phyloP scores from a whole-genome alignment of 2,797 vertebrate species.

The Emys orbicularis region DNA sequence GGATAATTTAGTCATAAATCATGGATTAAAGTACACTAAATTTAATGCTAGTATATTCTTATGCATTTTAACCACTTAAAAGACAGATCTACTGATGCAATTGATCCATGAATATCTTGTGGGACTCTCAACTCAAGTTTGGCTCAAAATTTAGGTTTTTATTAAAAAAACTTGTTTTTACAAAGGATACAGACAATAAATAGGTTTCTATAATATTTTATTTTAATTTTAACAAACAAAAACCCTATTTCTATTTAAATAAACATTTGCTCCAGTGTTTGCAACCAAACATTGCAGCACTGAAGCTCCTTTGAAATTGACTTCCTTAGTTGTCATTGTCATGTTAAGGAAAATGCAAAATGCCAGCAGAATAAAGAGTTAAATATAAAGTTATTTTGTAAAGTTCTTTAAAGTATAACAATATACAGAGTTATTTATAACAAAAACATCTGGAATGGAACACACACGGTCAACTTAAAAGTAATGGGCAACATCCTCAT shows the following conservation, averaged over 20 bases:
- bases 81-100: background rate
- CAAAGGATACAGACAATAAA: background rate
- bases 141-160: background rate
- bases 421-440: too few species aligned
- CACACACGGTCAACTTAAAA: too few species aligned
- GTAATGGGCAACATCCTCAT: too few species aligned
- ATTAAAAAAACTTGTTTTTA: background rate
- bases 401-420: background rate
- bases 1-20: background rate
- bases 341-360: background rate
- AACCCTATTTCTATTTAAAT: background rate
- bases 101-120: slow-evolving; percentile 18
- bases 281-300: background rate
- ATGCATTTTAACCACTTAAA: slow-evolving; percentile 10
- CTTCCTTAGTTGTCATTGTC: background rate
- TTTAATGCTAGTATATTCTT: background rate
- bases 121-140: background rate
- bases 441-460: too few species aligned
- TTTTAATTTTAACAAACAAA: background rate
- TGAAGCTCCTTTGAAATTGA: background rate
- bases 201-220: background rate
- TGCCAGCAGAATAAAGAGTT: background rate
- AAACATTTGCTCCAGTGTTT: background rate
- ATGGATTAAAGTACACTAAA: background rate
- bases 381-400: background rate